These are phyloP conservation scores for Marronus borbonicus DNA, from an alignment of 2,888 invertebrate species.

Conservation along the genomic window DNA sequence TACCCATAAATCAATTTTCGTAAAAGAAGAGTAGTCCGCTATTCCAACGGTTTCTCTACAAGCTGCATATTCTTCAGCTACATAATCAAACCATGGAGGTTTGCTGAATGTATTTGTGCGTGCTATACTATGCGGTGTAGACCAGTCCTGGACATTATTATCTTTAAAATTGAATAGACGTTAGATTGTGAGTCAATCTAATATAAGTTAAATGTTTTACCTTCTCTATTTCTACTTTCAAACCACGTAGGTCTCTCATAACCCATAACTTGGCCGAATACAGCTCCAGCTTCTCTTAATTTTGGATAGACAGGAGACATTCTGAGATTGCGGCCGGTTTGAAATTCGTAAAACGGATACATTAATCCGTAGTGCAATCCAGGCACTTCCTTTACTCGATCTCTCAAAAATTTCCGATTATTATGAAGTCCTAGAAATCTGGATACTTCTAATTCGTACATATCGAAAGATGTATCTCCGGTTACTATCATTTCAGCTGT, in stretches of 20 bases:
- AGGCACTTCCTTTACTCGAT: slow-evolving; percentile 93
- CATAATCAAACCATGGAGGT: slow-evolving; percentile 93
- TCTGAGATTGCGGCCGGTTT: slow-evolving; percentile 89
- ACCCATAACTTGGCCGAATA: slow-evolving; percentile 98
- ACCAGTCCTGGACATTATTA: slow-evolving; percentile 68
- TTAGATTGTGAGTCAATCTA: neutral
- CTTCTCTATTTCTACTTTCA: slow-evolving; percentile 73
- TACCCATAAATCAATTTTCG: slow-evolving; percentile 95
- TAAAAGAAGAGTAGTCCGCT: slow-evolving; percentile 97
- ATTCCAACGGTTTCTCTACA: slow-evolving; percentile 94
- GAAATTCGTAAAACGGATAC: slow-evolving; percentile 90
- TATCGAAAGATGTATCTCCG: slow-evolving; percentile 85
- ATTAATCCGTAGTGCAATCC: slow-evolving; percentile 88
- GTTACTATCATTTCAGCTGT: slow-evolving; percentile 91
- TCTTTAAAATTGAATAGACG: neutral
- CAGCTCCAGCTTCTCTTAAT: slow-evolving; percentile 90
- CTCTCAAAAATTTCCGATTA: slow-evolving; percentile 92
- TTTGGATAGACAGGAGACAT: slow-evolving; percentile 97
- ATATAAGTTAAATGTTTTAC: slow-evolving; percentile 51
- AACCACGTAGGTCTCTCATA: slow-evolving; percentile 97
- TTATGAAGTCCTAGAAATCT: slow-evolving; percentile 95
- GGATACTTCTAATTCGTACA: slow-evolving; percentile 91
- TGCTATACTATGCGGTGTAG: slow-evolving; percentile 79
- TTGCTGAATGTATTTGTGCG: slow-evolving; percentile 90
- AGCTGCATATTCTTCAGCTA: slow-evolving; percentile 91